Percentiles rank a stretch among this genome's conserved stretches.
phyloP scores from a whole-genome alignment of 2,113 vertebrate genomes.

The Ophiodon elongatus region DNA sequence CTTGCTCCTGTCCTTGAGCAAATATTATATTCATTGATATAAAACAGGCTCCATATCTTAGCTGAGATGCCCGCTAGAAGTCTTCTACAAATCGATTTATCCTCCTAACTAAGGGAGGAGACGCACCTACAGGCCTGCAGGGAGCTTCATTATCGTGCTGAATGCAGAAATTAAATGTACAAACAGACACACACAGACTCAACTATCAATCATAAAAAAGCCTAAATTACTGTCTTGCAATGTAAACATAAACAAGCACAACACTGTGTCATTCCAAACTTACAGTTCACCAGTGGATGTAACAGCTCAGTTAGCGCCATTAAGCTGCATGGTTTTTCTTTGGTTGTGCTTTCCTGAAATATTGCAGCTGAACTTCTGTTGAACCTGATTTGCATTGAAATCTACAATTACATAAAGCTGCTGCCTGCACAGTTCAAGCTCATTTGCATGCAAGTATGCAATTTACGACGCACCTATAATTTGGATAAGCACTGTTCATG shows the following conservation, averaged over 20 bases:
- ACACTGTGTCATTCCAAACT: neutral
- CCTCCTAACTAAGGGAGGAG: constrained; percentile 29
- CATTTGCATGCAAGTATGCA: constrained; percentile 27
- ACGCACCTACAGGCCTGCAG: neutral
- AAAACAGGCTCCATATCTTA: constrained; percentile 38
- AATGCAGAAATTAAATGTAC: constrained; percentile 6
- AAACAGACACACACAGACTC: constrained; percentile 1
- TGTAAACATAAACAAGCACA: neutral
- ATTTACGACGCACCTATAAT: neutral
- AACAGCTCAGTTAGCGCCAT: neutral
- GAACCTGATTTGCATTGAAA: constrained; percentile 25
- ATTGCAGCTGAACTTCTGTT: constrained; percentile 21
- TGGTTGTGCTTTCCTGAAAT: constrained; percentile 1
- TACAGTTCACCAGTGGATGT: neutral
- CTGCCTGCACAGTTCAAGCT: neutral
- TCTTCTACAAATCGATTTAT: constrained; percentile 41
- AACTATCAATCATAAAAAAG: neutral
- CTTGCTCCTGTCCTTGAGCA: neutral
- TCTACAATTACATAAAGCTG: neutral
- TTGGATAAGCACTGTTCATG: neutral
- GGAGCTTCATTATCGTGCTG: neutral
- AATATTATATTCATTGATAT: constrained; percentile 7
- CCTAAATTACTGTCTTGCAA: neutral
- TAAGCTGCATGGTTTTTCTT: neutral
- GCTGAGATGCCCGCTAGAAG: neutral